Base-by-base conservation (phyloP, 2,888 invertebrate genomes). In the Ptilodon capucinus region DNA sequence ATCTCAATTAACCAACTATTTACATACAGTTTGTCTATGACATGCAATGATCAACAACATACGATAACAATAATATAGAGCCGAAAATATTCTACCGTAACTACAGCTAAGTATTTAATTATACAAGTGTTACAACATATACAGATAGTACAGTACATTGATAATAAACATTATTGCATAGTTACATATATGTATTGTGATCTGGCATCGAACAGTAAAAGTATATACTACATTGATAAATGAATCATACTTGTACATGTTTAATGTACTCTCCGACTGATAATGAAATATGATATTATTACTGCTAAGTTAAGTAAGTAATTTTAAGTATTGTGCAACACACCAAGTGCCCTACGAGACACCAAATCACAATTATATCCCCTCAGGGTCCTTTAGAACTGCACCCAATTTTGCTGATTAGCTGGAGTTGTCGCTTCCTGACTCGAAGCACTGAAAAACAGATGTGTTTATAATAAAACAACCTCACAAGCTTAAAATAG, bases 341-440 rank as follows among this genome's bases (percentile, higher is more conserved):
- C 76, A 76, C 72, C 65, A 54, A 60, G 67, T 67, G 63, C 70
- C 66, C 57, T 58, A 64, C 57, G 46, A 64, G 78, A 83, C 76
- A 79, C 74, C 79, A 79, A 81, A 79, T 77, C 78, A 79, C 83
- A 79, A 76, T 70, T 65, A 53, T 47, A 58, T 57, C 56, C 55
- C 61, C 42, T 41, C 48, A 44, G 43, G 40, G 46, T 56, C 57
- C 41, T 72, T 86, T 74, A 91, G 71, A 91, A 91, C 69, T 91
- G 91, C 50, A 91, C 91, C 91, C 91, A 91, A 59, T 91, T 86
- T 60, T 89, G 89, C 59, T 90, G 91, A 48, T 76, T 90, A 14
- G 81, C 88, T 46, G 89, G 87, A 32, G 90, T 82, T 40, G 79
- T 73, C 23, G 87, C 76, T 42, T 84, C 80, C 71, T 87, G 85